Conservation (phyloP, 2,797 vertebrate genomes). For the Liparis tanakae region DNA sequence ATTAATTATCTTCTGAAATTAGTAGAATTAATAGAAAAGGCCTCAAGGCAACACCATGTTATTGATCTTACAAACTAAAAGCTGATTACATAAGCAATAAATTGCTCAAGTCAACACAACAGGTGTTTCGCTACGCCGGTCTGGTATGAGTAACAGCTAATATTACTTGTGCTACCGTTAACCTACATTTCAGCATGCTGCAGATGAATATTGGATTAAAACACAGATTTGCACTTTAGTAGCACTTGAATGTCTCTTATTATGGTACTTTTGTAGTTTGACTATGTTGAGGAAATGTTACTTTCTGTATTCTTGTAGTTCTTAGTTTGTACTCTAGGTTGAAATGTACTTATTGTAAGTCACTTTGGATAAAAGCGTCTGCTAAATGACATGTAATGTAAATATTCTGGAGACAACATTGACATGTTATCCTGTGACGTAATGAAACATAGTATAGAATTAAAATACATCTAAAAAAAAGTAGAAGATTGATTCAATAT, state of each 20-base stretch:
- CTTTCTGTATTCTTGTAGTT: too few relatives aligned
- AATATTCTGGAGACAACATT: neutral
- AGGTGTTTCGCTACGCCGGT: neutral
- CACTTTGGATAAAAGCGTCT: too few relatives aligned
- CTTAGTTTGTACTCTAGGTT: too few relatives aligned
- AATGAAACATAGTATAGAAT: neutral
- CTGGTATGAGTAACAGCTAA: neutral
- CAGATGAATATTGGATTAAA: too few relatives aligned
- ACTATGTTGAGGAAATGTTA: too few relatives aligned
- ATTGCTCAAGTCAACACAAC: neutral
- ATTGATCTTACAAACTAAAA: conserved; percentile 4
- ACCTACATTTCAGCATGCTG: neutral
- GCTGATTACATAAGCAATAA: neutral
- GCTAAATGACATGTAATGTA: too few relatives aligned
- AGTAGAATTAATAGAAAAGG: too few relatives aligned
- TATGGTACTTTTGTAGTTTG: too few relatives aligned
- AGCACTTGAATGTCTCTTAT: too few relatives aligned
- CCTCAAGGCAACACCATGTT: neutral
- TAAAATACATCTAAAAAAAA: neutral
- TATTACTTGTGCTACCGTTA: neutral
- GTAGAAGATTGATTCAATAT: neutral
- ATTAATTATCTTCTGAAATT: too few relatives aligned
- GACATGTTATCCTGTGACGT: neutral
- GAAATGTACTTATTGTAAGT: too few relatives aligned
- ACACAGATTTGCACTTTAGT: too few relatives aligned